A percentile compares a stretch with the other conserved stretches of the same genome.
phyloP scores from a whole-genome alignment of 2,797 vertebrate genomes.

The Phrynocephalus guinanensis region DNA sequence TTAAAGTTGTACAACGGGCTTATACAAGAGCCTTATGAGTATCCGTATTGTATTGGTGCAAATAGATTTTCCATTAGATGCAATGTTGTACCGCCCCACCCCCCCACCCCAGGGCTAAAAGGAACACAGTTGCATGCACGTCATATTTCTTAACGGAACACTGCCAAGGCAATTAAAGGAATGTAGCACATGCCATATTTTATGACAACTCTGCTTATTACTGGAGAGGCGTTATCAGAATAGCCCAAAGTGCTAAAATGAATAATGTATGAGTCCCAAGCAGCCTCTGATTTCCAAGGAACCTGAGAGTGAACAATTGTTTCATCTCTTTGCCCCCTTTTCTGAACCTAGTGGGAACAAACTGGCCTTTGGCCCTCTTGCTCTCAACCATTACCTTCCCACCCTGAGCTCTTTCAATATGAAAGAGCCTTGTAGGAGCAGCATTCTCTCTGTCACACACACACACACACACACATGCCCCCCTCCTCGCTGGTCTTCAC shows the following conservation, averaged over 20 bases:
- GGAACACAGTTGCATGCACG: neutral
- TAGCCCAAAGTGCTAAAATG: slow-evolving; percentile 38
- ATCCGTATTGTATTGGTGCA: slow-evolving; percentile 25
- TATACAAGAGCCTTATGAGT: slow-evolving; percentile 11
- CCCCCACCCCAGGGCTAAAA: neutral
- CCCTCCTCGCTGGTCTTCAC: slow-evolving; percentile 10
- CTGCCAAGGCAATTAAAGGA: slow-evolving; percentile 21
- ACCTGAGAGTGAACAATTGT: slow-evolving; percentile 52
- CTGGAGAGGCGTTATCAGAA: slow-evolving; percentile 44
- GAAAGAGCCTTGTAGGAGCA: slow-evolving; percentile 37
- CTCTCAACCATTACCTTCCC: slow-evolving; percentile 20
- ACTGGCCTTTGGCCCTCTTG: slow-evolving; percentile 48
- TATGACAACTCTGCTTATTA: slow-evolving; percentile 43
- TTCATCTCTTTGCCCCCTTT: slow-evolving; percentile 45
- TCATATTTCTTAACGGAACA: slow-evolving; percentile 10
- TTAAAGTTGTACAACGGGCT: slow-evolving; percentile 29
- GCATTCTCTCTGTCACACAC: neutral
- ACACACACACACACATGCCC: too few species aligned
- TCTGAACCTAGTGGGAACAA: slow-evolving; percentile 58
- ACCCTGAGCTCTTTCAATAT: slow-evolving; percentile 24
- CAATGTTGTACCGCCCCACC: slow-evolving; percentile 15
- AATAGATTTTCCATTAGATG: slow-evolving; percentile 15
- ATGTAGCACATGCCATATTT: slow-evolving; percentile 15
- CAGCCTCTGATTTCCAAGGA: slow-evolving; percentile 43
- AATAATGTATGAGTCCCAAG: slow-evolving; percentile 47